These are phyloP conservation scores for Clamator glandarius DNA, from an alignment of 2,797 vertebrate genomes.

Conservation along the genomic window DNA sequence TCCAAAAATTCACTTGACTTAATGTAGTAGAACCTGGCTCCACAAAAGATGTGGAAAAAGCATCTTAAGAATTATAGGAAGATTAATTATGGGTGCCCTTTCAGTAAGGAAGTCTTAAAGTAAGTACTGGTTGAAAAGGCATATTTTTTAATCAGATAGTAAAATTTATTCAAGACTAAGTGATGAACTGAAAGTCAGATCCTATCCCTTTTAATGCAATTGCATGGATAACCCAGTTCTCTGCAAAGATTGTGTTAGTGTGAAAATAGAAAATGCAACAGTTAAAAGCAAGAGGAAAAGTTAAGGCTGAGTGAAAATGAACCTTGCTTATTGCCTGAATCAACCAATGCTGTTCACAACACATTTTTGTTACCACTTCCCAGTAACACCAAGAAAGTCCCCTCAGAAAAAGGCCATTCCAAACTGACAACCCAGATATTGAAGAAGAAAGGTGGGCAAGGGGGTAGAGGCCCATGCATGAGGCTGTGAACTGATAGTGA, in stretches of 20 bases:
- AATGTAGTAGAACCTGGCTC: not conserved
- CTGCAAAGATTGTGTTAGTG: not conserved
- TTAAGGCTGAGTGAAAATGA: not conserved
- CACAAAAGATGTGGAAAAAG: not conserved
- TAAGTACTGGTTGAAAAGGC: not conserved
- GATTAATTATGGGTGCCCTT: not conserved
- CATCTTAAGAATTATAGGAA: not conserved
- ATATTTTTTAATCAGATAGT: not conserved
- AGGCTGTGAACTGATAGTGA: accelerated
- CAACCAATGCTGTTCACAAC: not conserved
- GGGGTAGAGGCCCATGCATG: accelerated
- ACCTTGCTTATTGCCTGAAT: not conserved
- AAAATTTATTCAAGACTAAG: not conserved
- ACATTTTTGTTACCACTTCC: not conserved
- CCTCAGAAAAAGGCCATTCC: not conserved
- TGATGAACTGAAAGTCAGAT: not conserved
- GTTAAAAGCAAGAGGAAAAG: not conserved
- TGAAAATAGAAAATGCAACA: not conserved
- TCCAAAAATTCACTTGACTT: not conserved
- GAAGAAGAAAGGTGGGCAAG: not conserved
- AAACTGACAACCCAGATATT: not conserved
- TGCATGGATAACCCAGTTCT: not conserved
- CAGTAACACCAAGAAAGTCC: not conserved
- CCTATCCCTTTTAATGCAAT: not conserved
- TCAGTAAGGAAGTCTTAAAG: not conserved